Evolutionary conservation across 2,888 invertebrate species (phyloP).

Genomic region (Lacanobia oleracea): DNA sequence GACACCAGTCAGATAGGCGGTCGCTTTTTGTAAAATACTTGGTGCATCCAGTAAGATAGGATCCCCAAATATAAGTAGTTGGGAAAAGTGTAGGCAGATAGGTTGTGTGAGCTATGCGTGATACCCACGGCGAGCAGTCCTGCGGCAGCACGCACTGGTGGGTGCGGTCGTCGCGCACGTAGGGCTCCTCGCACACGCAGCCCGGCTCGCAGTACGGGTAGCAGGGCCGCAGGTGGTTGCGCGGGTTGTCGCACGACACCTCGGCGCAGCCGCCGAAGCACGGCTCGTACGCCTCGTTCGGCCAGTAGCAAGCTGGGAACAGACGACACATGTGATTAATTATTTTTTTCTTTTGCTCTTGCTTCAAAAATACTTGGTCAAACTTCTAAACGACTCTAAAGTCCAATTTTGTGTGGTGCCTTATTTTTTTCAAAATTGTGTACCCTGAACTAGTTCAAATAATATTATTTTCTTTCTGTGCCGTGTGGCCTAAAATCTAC

Average conservation of each 20-base stretch:
- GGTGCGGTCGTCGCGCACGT: constrained; percentile 86
- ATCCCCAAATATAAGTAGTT: too few relatives aligned
- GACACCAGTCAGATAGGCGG: too few relatives aligned
- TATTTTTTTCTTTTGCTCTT: too few relatives aligned
- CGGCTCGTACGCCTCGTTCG: constrained; percentile 85
- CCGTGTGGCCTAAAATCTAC: not conserved
- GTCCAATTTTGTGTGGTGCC: not conserved
- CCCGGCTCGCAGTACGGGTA: constrained; percentile 89
- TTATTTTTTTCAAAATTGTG: not conserved
- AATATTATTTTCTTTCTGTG: not conserved
- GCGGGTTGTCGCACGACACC: constrained; percentile 87
- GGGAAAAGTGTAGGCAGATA: too few relatives aligned
- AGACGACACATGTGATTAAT: not conserved
- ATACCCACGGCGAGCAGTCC: constrained; percentile 86
- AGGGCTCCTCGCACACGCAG: constrained; percentile 86
- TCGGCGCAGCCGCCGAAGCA: constrained; percentile 88
- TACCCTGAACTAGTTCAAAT: not conserved
- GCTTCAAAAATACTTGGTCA: not conserved
- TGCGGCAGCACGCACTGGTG: constrained; percentile 87
- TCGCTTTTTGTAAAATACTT: too few relatives aligned
- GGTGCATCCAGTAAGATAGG: too few relatives aligned
- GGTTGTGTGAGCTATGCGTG: too few relatives aligned
- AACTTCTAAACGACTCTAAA: not conserved
- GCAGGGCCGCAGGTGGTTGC: constrained; percentile 86
- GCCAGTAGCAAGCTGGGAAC: constrained; percentile 85